phyloP scores from a whole-genome alignment of 2,888 invertebrate genomes.

The Trileptium ribeirensis region DNA sequence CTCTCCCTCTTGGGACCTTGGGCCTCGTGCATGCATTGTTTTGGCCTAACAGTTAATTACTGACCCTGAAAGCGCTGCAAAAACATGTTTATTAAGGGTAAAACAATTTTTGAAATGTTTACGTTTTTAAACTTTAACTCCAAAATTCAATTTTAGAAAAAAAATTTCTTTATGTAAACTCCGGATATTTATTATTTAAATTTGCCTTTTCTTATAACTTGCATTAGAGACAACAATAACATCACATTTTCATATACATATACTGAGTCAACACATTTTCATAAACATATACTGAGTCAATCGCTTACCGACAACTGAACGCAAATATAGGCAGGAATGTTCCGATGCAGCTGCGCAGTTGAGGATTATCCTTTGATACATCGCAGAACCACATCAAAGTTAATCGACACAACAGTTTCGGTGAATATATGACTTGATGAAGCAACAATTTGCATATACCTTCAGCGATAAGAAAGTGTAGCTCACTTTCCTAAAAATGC shows the following conservation, averaged over 20 bases:
- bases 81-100: too few species aligned
- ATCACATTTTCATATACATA: constrained; percentile 9
- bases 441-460: constrained; percentile 66
- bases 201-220: too few species aligned
- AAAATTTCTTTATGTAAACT: too few species aligned
- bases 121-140: too few species aligned
- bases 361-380: constrained; percentile 62
- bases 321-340: constrained; percentile 62
- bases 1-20: too few species aligned
- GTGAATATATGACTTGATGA: constrained; percentile 63
- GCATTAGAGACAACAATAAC: neutral
- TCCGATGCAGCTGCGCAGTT: constrained; percentile 64
- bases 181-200: too few species aligned
- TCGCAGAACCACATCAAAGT: constrained; percentile 77
- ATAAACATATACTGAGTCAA: too few species aligned
- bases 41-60: too few species aligned
- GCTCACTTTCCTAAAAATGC: constrained; percentile 26
- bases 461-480: constrained; percentile 63
- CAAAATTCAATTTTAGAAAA: too few species aligned
- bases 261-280: constrained; percentile 17
- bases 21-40: too few species aligned
- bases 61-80: too few species aligned
- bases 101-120: too few species aligned
- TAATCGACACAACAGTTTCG: constrained; percentile 64
- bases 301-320: constrained; percentile 48